These are phyloP conservation scores for Drosophila elegans DNA, from an alignment of 1,140 invertebrate genomes.

Conservation along the genomic window DNA sequence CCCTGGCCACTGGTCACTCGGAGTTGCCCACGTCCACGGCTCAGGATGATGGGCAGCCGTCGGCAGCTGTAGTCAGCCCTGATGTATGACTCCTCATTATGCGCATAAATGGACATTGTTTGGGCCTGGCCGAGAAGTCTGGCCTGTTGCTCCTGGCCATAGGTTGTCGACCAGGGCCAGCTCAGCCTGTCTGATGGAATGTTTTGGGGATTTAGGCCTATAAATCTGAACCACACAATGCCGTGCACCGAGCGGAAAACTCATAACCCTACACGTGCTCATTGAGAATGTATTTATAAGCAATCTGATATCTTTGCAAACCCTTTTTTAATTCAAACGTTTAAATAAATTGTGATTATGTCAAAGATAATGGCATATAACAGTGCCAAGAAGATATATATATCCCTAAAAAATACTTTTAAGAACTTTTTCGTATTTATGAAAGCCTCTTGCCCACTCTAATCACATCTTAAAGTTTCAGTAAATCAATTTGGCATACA, in stretches of 20 bases:
- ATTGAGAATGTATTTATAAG: too few relatives aligned
- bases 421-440: too few relatives aligned
- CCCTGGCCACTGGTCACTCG: conserved; percentile 17
- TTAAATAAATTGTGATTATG: too few relatives aligned
- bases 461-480: too few relatives aligned
- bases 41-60: conserved; percentile 36
- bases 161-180: neutral
- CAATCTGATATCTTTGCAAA: too few relatives aligned
- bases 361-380: too few relatives aligned
- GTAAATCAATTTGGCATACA: too few relatives aligned
- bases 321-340: too few relatives aligned
- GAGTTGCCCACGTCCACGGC: conserved; percentile 3
- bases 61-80: conserved; percentile 44
- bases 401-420: too few relatives aligned
- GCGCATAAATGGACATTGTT: conserved; percentile 69
- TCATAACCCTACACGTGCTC: too few relatives aligned
- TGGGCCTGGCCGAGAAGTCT: conserved; percentile 17
- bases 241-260: conserved; percentile 25
- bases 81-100: conserved; percentile 72
- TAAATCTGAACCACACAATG: conserved; percentile 57
- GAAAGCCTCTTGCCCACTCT: too few relatives aligned
- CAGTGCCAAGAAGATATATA: too few relatives aligned
- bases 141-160: conserved; percentile 56
- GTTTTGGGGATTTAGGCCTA: conserved; percentile 54
- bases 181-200: conserved; percentile 46